Evolutionary conservation across 2,797 vertebrate species (phyloP), one percentile per base, ranked within the genome.

Genomic region (Odontamblyopus rebecca): DNA sequence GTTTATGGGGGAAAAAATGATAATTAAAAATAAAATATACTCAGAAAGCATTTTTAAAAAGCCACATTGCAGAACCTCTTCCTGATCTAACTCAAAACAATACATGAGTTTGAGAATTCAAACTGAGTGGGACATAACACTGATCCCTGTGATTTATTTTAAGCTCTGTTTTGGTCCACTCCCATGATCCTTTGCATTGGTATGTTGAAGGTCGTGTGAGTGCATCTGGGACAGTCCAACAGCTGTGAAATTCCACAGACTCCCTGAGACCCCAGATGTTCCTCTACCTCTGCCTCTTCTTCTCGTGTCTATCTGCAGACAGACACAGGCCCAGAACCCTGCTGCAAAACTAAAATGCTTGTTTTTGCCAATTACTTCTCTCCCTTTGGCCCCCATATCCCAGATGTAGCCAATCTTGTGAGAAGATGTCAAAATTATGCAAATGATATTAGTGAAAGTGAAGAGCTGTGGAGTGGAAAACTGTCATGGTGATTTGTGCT

Each of bases 231-330:
- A 81, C 73, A 69, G 67, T 74, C 67, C 79, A 82, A 89, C 91
- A 92, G 91, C 89, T 93, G 92, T 88, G 91, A 86, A 86, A 80
- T 70, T 84, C 76, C 76, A 84, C 83, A 60, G 63, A 86, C 84
- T 89, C 85, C 78, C 76, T 72, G 71, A 88, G 84, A 89, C 82
- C 91, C 78, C 92, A 94, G 91, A 92, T 93, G 93, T 91, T 86
- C 65, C 68, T 26, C 56, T 69, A 41, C 35, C 75, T 60, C 59
- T 61, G 66, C 30, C 75, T 71, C 44, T 71, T 71, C 44, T 72
- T 63, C 23, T 68, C n/a, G 30, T 61, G 32, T 69, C 67, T 74
- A 67, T 61, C 73, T 78, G 60, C 30, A 32, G 72, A 51, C 59
- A 77, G 68, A 81, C 75, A 48, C 44, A 15, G 41, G 44, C 62